phyloP scores from a whole-genome alignment of 2,888 invertebrate genomes.

The Periphyllus acericola region DNA sequence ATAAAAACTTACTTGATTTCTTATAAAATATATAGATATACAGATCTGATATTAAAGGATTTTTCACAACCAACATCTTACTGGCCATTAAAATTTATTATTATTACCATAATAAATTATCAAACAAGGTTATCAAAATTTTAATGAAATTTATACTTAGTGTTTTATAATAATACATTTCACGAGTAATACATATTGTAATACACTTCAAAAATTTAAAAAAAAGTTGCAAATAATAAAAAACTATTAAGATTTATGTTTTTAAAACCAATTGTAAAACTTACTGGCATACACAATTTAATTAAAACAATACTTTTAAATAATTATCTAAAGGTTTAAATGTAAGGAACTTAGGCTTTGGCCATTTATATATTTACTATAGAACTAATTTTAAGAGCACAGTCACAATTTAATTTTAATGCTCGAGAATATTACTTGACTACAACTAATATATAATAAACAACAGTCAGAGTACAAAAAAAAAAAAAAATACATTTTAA shows the following conservation, averaged over 20 bases:
- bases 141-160: background rate
- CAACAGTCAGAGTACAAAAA: slow-evolving; percentile 3
- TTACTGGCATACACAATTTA: too few relatives aligned
- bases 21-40: slow-evolving; percentile 9
- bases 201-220: background rate
- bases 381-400: background rate
- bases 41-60: background rate
- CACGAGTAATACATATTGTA: too few relatives aligned
- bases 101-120: background rate
- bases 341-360: slow-evolving; percentile 36
- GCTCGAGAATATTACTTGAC: background rate
- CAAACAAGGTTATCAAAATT: background rate
- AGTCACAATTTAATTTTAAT: slow-evolving; percentile 1
- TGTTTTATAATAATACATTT: background rate
- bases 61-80: background rate
- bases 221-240: background rate
- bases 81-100: background rate
- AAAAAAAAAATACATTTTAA: background rate
- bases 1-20: background rate
- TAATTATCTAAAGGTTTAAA: slow-evolving; percentile 22
- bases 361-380: slow-evolving; percentile 25
- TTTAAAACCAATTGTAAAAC: too few relatives aligned
- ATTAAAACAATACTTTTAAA: background rate
- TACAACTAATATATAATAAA: slow-evolving; percentile 17
- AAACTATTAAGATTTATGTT: background rate